Base-by-base conservation (phyloP, 2,888 invertebrate species). In the Boloria euphrosyne region DNA sequence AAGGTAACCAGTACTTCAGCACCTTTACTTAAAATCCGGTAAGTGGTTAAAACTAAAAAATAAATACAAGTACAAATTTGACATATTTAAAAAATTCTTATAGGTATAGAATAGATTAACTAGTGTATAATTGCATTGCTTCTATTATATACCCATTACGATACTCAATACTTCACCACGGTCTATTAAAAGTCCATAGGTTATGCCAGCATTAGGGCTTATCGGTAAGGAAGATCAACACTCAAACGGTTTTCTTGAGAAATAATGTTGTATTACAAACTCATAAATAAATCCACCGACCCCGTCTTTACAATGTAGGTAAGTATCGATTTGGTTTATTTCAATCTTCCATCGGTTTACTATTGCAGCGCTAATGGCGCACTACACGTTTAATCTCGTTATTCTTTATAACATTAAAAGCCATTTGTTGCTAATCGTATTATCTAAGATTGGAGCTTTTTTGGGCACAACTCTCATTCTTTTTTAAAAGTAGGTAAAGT, bases 151-250 rank as follows among this genome's bases (percentile, higher is more conserved):
- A 63, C 61, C 53, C 51, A 69, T 68, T 67, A 72, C 65, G 59
- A 67, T 68, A 67, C 57, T 67, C 71, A 68, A 73, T 73, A 54
- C 69, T 71, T 74, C 70, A 70, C 70, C 71, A 71, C 64, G 73
- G 66, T 68, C 59, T 72, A 72, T 71, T 73, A 73, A 70, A 70
- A 75, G 75, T 69, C 71, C 75, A 75, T 73, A 75, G 73, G 75
- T 75, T 75, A 75, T 72, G 67, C 74, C 70, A 73, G 74, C 74
- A 74, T 72, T 70, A 72, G 69, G 65, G 54, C 63, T 74, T 74
- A 74, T 74, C 74, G 44, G 65, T 55, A 50, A 58, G 59, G 58
- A 53, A 59, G 73, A 74, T 74, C 74, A 67, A 61, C 69, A 62
- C 54, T 69, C 66, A 69, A 68, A 72, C 67, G 71, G 70, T 73